phyloP scores from a whole-genome alignment of 2,797 vertebrate genomes.

The Cyprinodon diabolis region DNA sequence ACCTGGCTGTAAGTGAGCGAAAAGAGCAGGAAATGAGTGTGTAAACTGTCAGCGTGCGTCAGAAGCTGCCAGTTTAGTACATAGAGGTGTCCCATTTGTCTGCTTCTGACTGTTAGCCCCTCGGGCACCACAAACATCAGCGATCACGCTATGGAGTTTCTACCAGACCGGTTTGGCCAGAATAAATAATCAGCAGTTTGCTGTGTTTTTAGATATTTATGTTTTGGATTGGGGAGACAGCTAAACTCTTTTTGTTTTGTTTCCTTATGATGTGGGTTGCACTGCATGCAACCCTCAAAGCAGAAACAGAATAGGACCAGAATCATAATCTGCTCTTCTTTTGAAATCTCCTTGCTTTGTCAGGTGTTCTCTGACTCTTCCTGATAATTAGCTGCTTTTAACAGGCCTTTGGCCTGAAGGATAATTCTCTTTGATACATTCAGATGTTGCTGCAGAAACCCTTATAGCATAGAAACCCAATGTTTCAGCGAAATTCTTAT shows the following conservation, averaged over 20 bases:
- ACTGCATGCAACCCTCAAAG: background rate
- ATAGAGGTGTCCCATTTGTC: conserved; percentile 29
- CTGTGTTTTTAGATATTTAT: background rate
- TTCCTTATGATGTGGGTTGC: background rate
- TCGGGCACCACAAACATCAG: conserved; percentile 22
- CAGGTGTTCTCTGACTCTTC: background rate
- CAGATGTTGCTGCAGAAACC: conserved; percentile 40
- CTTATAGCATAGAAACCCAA: conserved; percentile 25
- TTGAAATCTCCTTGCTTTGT: background rate
- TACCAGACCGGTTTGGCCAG: conserved; percentile 27
- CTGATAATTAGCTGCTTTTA: conserved; percentile 18
- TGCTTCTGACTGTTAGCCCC: conserved; percentile 52
- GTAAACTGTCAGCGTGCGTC: conserved; percentile 46
- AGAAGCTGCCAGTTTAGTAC: conserved; percentile 12
- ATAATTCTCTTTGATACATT: conserved; percentile 19
- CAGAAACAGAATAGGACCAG: background rate
- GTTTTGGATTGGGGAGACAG: background rate
- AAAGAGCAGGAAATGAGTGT: conserved; percentile 49
- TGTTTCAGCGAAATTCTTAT: conserved; percentile 51
- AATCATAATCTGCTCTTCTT: background rate
- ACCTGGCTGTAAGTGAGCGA: background rate
- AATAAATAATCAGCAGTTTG: background rate
- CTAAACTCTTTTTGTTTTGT: background rate
- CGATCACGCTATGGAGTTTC: background rate
- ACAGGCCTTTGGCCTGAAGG: conserved; percentile 8